These are phyloP conservation scores for Drosophila siamana DNA, from an alignment of 2,888 invertebrate genomes.

Conservation along the genomic window DNA sequence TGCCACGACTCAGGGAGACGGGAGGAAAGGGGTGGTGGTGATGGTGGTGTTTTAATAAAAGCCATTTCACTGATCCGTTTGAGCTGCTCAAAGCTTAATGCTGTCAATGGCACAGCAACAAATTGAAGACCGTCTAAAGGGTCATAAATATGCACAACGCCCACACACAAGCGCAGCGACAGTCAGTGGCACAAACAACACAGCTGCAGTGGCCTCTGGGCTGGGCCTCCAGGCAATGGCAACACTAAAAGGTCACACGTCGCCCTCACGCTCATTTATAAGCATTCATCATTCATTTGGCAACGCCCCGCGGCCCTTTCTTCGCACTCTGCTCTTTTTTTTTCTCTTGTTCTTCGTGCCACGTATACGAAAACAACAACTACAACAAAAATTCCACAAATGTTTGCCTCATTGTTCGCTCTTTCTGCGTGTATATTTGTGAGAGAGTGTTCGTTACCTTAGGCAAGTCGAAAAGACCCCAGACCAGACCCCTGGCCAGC, in stretches of 20 bases:
- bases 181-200: neutral
- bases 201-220: conserved; percentile 40
- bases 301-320: conserved; percentile 22
- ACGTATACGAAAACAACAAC: conserved; percentile 12
- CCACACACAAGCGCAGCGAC: conserved; percentile 16
- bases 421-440: neutral
- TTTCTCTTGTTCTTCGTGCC: conserved; percentile 5
- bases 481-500: neutral
- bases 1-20: neutral
- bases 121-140: conserved; percentile 52
- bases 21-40: neutral
- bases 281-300: conserved; percentile 77
- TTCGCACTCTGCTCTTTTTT: neutral
- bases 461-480: conserved; percentile 28
- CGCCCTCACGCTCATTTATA: conserved; percentile 68
- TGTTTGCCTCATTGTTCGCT: conserved; percentile 59
- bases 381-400: conserved; percentile 55
- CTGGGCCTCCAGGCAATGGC: conserved; percentile 29
- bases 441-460: conserved; percentile 57
- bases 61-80: conserved; percentile 42
- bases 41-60: conserved; percentile 33
- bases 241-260: conserved; percentile 68
- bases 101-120: conserved; percentile 55
- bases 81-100: conserved; percentile 46
- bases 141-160: conserved; percentile 60